phyloP scores from a whole-genome alignment of 2,113 vertebrate genomes.

The Ursus arctos region DNA sequence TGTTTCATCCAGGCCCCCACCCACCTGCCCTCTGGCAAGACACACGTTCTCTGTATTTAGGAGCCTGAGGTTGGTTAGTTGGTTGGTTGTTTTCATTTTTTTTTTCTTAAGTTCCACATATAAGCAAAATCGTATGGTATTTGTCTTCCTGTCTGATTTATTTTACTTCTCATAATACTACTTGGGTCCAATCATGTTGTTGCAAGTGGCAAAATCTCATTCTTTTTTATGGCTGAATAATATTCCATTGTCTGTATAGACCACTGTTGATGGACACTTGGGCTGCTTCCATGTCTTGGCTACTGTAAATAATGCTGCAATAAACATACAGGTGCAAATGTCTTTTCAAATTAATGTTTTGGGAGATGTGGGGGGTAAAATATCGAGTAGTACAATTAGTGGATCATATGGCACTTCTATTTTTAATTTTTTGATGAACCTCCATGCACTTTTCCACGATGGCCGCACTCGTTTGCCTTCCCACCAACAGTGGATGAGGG shows the following conservation, averaged over 20 bases:
- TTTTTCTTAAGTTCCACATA: background rate
- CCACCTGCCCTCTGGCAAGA: background rate
- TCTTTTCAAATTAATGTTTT: background rate
- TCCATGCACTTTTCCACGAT: background rate
- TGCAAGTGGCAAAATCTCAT: background rate
- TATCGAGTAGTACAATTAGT: background rate
- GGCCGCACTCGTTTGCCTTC: background rate
- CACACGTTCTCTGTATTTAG: background rate
- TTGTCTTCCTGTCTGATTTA: background rate
- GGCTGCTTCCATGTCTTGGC: background rate
- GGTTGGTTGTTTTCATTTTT: background rate
- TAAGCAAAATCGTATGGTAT: background rate
- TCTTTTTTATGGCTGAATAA: background rate
- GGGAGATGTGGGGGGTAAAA: background rate
- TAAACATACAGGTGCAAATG: background rate
- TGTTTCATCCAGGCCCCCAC: background rate
- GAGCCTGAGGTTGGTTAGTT: background rate
- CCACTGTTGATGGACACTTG: background rate
- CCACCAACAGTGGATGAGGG: background rate
- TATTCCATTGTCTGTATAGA: background rate
- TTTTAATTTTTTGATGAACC: background rate
- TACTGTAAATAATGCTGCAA: background rate
- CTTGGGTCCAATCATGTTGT: background rate
- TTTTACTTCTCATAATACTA: background rate
- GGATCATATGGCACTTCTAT: background rate